These are phyloP conservation scores for Spinibarbus caldwelli DNA, from an alignment of 2,797 vertebrate genomes.

Conservation along the genomic window DNA sequence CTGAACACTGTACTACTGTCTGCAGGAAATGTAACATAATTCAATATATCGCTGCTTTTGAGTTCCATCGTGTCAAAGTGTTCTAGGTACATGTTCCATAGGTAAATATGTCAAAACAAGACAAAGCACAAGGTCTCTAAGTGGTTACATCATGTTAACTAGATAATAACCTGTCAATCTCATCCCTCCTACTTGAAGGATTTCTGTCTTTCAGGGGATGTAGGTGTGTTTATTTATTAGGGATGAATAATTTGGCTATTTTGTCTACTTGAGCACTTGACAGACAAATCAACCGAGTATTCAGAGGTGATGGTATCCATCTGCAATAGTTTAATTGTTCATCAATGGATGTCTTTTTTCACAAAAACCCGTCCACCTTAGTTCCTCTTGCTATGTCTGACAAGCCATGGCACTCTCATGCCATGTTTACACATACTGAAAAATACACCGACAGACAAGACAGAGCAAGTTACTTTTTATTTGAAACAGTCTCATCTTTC, in stretches of 20 bases:
- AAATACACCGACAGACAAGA: not conserved
- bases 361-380: no score
- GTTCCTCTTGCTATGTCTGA: no score
- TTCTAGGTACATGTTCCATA: not conserved
- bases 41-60: not conserved
- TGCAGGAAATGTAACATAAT: not conserved
- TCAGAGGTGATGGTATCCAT: not conserved
- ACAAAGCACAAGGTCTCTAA: not conserved
- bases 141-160: not conserved
- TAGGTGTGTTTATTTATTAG: not conserved
- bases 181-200: constrained; percentile 21
- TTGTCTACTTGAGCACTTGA: not conserved
- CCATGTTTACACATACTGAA: not conserved
- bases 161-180: constrained; percentile 12
- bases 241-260: not conserved
- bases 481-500: not conserved
- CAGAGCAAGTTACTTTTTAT: not conserved
- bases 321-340: not conserved
- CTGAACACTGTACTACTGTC: not conserved
- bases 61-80: no score
- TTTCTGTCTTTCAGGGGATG: not conserved
- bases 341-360: not conserved
- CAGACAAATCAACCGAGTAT: not conserved
- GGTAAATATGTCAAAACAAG: not conserved
- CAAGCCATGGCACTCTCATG: no score